Evolutionary conservation across 2,113 vertebrate species (phyloP).

Genomic region (Ariopsis seemanni): DNA sequence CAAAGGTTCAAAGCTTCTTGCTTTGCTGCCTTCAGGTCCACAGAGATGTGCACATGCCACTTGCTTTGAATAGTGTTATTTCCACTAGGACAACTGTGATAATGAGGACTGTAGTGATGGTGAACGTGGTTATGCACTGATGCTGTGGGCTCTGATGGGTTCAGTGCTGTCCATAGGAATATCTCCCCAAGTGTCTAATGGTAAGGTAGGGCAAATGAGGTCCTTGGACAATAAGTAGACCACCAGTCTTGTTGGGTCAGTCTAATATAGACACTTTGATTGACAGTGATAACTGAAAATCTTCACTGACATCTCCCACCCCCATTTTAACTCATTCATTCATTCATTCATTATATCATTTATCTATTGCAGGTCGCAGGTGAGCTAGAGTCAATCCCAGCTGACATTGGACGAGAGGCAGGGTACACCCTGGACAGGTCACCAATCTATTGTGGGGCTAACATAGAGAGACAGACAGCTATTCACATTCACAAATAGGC

Average conservation of each 20-base stretch:
- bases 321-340: not conserved
- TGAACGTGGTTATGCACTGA: slow-evolving; percentile 1
- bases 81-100: not conserved
- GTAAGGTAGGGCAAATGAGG: not conserved
- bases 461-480: too few relatives aligned
- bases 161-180: not conserved
- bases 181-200: not conserved
- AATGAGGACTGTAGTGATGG: not conserved
- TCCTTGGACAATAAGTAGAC: not conserved
- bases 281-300: not conserved
- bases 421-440: too few relatives aligned
- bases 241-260: not conserved
- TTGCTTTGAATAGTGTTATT: not conserved
- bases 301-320: not conserved
- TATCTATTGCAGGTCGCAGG: too few relatives aligned
- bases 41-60: not conserved
- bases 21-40: not conserved
- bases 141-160: not conserved
- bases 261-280: not conserved
- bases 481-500: too few relatives aligned
- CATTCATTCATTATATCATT: too few relatives aligned
- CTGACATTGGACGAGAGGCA: too few relatives aligned
- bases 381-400: too few relatives aligned
- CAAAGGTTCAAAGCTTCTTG: not conserved
- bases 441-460: too few relatives aligned